Base-by-base conservation (phyloP, 2,888 invertebrate species). In the Nipponacmea schrenckii region DNA sequence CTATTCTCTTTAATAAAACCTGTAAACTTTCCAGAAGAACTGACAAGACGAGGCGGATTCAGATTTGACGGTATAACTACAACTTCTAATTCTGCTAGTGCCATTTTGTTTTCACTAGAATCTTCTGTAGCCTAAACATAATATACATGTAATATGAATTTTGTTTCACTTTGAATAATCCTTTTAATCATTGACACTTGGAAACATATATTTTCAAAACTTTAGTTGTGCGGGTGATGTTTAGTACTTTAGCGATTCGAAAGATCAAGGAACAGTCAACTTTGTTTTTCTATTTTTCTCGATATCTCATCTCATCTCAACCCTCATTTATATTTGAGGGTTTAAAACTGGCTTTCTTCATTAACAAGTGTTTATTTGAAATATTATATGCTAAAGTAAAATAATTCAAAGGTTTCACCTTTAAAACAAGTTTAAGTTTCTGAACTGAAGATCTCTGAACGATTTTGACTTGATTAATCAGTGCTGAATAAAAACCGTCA, bases 1-100 rank as follows among this genome's bases (percentile, higher is more conserved):
- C 81, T 80, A 70, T 78, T 80, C 70, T 86, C 86, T 8, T 75
- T 71, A 39, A 86, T 81, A 67, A 75, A 80, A 15, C 84, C 85
- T 12, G 62, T 73, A 39, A 77, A 78, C 5, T n/a, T 62, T 24
- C 78, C 79, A 50, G 64, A 68, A 17, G 77, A 71, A 31, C 79
- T 78, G 10, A 71, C 70, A 12, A 86, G 74, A 2, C 68, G 66
- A 2, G 85, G 85, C 12, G 79, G 70, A 71, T 77, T 79, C 27
- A 79, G 69, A 72, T 85, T 81, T n/a, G 76, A 78, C 1, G 80
- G 74, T 10, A 48, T 66, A 1, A 86, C 81, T n/a, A 68, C 72
- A 8, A 84, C 70, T 10, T 71, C 74, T 17, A 86, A 67, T 17
- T 67, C 73, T 8, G 86, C 85, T 62, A 79, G 78, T 39, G 79